A percentile compares a stretch with the other conserved stretches of the same genome.
Conservation (phyloP, 37 sponge, comb jelly and placozoan genomes). For the Beroe forskalii region DNA sequence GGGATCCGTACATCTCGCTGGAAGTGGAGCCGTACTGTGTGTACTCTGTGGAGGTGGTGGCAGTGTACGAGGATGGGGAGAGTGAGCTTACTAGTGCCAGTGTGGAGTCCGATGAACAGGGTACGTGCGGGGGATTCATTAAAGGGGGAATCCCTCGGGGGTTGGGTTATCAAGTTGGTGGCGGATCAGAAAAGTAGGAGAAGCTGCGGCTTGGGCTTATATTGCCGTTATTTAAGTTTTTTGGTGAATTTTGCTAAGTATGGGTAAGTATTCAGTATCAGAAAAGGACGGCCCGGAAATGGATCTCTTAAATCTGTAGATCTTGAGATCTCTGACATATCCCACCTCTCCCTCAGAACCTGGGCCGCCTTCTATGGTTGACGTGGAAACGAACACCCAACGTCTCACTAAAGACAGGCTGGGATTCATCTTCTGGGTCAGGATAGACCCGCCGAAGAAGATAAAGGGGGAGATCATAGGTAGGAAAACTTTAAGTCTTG, state of each 20-base stretch:
- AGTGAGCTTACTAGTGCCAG: not conserved
- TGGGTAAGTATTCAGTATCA: too few species aligned
- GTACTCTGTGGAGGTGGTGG: not conserved
- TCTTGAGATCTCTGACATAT: too few species aligned
- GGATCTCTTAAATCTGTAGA: too few species aligned
- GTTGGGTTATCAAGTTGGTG: too few species aligned
- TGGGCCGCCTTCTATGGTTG: not conserved
- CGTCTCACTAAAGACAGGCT: not conserved
- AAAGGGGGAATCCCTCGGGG: too few species aligned
- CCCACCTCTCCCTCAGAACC: too few species aligned
- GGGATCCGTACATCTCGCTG: not conserved
- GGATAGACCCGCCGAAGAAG: not conserved
- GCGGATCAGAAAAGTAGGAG: too few species aligned
- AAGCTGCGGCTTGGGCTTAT: too few species aligned
- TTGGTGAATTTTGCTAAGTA: too few species aligned
- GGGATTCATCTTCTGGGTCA: not conserved
- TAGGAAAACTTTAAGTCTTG: not conserved
- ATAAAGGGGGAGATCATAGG: not conserved
- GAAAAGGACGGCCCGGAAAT: too few species aligned
- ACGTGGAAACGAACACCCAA: not conserved
- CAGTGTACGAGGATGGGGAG: not conserved
- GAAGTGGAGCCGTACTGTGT: not conserved
- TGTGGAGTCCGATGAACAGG: not conserved
- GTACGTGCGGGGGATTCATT: not conserved
- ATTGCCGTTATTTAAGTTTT: too few species aligned